Conservation (phyloP, 2,888 invertebrate species). For the Lasioglossum pauxillum region DNA sequence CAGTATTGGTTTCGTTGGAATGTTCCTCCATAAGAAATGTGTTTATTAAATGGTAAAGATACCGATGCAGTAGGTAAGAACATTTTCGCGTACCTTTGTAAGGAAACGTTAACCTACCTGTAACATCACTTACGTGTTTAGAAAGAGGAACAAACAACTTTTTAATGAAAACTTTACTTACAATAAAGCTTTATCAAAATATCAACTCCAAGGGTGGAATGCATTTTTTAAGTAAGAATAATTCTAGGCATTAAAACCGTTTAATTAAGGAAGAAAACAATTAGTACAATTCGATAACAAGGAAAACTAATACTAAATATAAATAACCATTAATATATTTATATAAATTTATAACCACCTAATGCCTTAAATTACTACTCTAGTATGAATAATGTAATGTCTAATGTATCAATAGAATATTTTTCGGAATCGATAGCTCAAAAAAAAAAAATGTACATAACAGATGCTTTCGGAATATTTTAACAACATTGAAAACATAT, state of each 20-base stretch:
- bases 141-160: slow-evolving; percentile 70
- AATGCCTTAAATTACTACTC: slow-evolving; percentile 42
- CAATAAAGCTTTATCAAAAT: slow-evolving; percentile 60
- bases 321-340: slow-evolving; percentile 47
- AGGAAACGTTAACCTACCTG: slow-evolving; percentile 82
- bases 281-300: slow-evolving; percentile 60
- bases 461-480: slow-evolving; percentile 38
- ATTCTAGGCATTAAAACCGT: slow-evolving; percentile 65
- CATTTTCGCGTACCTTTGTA: slow-evolving; percentile 71
- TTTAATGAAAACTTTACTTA: slow-evolving; percentile 59
- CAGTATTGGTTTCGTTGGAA: slow-evolving; percentile 46
- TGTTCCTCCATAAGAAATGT: slow-evolving; percentile 83
- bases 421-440: slow-evolving; percentile 25
- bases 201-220: slow-evolving; percentile 82
- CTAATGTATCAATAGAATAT: slow-evolving; percentile 27
- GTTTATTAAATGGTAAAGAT: slow-evolving; percentile 75
- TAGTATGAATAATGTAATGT: slow-evolving; percentile 45
- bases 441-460: slow-evolving; percentile 30
- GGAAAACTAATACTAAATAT: slow-evolving; percentile 56
- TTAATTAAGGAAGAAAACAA: slow-evolving; percentile 55
- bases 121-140: slow-evolving; percentile 62
- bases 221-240: slow-evolving; percentile 76
- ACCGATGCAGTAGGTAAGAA: slow-evolving; percentile 47
- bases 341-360: slow-evolving; percentile 42
- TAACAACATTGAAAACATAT: slow-evolving; percentile 35